Base-by-base conservation (phyloP, 2,797 vertebrate species). In the Megalops cyprinoides region DNA sequence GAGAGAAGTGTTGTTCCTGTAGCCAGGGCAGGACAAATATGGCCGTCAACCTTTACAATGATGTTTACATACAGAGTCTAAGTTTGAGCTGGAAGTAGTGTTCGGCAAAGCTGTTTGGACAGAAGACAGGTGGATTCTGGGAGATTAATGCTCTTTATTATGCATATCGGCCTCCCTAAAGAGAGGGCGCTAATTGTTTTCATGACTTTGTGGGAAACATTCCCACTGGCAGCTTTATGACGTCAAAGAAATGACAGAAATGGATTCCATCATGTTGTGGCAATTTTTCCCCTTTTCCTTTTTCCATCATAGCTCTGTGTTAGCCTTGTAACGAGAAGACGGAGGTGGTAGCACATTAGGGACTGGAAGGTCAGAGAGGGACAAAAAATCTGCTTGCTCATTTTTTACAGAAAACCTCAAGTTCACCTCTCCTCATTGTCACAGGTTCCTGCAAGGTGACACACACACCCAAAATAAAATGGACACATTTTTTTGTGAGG, bases 391-490 rank as follows among this genome's bases (percentile, higher is more conserved):
- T 60, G 85, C 84, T 84, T 86, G 74, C 87, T 90, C 85, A 88
- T 87, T 89, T 55, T 79, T 77, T 28, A 8, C 85, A 88, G 81
- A 80, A 89, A 91, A 86, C 82, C 83, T 87, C 75, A 81, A 73
- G 78, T 89, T 91, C 87, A 89, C 84, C 87, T 85, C 77, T 3
- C 67, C 83, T 89, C 79, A 77, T 84, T 86, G 81, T 82, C 82
- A 82, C 82, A 3, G 73, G 76, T 79, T 87, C 84, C 87, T 86
- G 82, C 88, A 90, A 90, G 88, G 89, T 92, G 90, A 92, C 90
- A 89, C 90, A 89, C 90, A 51, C 15, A 28, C 53, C 78, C 85
- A 86, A 88, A 84, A 86, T 80, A 85, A 88, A 87, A 87, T 84
- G 2, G 83, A 88, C 89, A 87, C 82, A n/a, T 74, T 79, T 87